A percentile compares a stretch with the other conserved stretches of the same genome.
Conservation (phyloP, 1,140 invertebrate species). For the Hycleus cichorii region DNA sequence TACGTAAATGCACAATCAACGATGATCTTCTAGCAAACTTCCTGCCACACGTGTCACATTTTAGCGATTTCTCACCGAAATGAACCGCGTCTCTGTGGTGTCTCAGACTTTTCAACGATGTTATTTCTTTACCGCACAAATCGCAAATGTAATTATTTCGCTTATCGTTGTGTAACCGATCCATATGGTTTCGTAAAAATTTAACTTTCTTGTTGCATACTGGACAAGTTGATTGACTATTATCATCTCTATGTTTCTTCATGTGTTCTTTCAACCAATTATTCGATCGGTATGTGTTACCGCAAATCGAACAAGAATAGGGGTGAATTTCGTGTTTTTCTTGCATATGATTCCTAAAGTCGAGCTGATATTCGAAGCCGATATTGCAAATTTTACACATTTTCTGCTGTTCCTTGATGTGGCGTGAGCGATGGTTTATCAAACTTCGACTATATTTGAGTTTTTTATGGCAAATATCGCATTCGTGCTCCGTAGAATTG, state of each 20-base stretch:
- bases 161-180: constrained; percentile 22
- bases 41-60: constrained; percentile 32
- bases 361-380: too few relatives aligned
- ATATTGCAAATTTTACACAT: background rate
- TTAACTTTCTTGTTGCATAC: too few relatives aligned
- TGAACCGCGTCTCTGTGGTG: constrained; percentile 32
- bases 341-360: too few relatives aligned
- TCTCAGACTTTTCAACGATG: constrained; percentile 26
- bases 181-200: constrained; percentile 22
- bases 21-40: constrained; percentile 27
- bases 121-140: constrained; percentile 30
- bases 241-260: constrained; percentile 21
- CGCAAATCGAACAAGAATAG: constrained; percentile 30
- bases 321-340: too few relatives aligned
- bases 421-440: constrained; percentile 38
- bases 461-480: constrained; percentile 43
- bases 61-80: constrained; percentile 29
- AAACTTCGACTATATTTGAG: too few relatives aligned
- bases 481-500: constrained; percentile 45
- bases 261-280: constrained; percentile 27
- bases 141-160: constrained; percentile 29
- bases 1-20: constrained; percentile 60
- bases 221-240: constrained; percentile 12
- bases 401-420: constrained; percentile 45
- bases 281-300: constrained; percentile 27